These are phyloP conservation scores for Thelaira solivaga DNA, from an alignment of 2,888 invertebrate genomes.

Conservation along the genomic window DNA sequence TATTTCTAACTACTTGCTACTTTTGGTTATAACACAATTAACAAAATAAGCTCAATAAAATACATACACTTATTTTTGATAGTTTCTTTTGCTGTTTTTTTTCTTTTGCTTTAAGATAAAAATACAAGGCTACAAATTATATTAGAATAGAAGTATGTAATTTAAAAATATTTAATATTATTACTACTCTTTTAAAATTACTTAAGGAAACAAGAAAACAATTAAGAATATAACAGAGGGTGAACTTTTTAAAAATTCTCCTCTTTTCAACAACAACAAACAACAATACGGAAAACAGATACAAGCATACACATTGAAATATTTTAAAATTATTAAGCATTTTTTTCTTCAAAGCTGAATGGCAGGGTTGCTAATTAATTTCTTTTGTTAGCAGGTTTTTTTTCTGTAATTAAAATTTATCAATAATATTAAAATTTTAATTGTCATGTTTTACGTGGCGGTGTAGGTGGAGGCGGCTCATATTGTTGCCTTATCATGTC, in stretches of 20 bases:
- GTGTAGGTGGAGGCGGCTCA: slow-evolving; percentile 74
- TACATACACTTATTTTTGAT: background rate
- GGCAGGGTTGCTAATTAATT: background rate
- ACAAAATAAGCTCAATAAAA: slow-evolving; percentile 6
- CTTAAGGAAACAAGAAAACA: slow-evolving; percentile 10
- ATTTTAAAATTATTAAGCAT: slow-evolving; percentile 12
- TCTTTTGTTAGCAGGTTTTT: background rate
- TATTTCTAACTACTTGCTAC: slow-evolving; percentile 36
- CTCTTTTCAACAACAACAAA: no score
- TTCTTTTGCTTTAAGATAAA: background rate
- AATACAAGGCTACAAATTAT: slow-evolving; percentile 30
- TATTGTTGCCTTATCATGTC: slow-evolving; percentile 73
- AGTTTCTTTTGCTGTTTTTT: background rate
- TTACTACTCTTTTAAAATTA: slow-evolving; percentile 26
- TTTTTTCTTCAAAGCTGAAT: slow-evolving; percentile 13
- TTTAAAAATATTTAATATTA: slow-evolving; percentile 63
- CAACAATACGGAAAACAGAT: slow-evolving; percentile 7
- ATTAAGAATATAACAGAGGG: background rate
- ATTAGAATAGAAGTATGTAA: slow-evolving; percentile 17
- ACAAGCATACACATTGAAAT: slow-evolving; percentile 8
- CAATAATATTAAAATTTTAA: slow-evolving; percentile 61
- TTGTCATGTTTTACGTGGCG: slow-evolving; percentile 77
- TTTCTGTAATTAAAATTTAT: slow-evolving; percentile 1
- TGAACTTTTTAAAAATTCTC: slow-evolving; percentile 5
- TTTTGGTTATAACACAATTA: slow-evolving; percentile 27